Conservation (phyloP, 2,797 vertebrate species). For the Siniperca obscura region DNA sequence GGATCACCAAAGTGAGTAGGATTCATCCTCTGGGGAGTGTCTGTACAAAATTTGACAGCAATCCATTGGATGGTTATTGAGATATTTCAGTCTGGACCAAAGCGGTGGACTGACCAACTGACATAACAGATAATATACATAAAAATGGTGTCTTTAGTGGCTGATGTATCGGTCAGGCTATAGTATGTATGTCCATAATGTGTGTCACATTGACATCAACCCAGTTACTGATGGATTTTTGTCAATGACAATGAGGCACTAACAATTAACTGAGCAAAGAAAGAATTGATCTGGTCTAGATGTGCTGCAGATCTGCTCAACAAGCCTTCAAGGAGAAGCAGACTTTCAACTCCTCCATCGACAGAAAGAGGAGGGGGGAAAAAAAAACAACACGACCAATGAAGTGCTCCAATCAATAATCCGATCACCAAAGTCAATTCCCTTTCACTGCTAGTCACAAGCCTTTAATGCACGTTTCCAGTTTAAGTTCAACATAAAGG, state of each 20-base stretch:
- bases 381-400: conserved; percentile 10
- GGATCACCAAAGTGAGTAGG: not conserved
- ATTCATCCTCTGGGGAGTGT: not conserved
- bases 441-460: conserved; percentile 40
- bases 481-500: conserved; percentile 35
- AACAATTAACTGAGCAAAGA: conserved; percentile 58
- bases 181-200: conserved; percentile 33
- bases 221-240: conserved; percentile 56
- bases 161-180: not conserved
- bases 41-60: not conserved
- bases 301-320: conserved; percentile 40
- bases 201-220: conserved; percentile 36
- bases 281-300: conserved; percentile 67
- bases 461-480: conserved; percentile 25
- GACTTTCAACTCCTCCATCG: conserved; percentile 45
- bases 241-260: conserved; percentile 68
- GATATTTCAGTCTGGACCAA: not conserved
- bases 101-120: fast-evolving
- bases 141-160: conserved; percentile 6
- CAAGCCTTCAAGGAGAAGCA: conserved; percentile 56
- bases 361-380: conserved; percentile 18
- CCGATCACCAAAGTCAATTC: conserved; percentile 49
- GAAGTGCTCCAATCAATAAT: conserved; percentile 47
- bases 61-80: not conserved
- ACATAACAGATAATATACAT: not conserved